Conservation (phyloP, 1,140 invertebrate genomes). For the Propsilocerus akamusi region DNA sequence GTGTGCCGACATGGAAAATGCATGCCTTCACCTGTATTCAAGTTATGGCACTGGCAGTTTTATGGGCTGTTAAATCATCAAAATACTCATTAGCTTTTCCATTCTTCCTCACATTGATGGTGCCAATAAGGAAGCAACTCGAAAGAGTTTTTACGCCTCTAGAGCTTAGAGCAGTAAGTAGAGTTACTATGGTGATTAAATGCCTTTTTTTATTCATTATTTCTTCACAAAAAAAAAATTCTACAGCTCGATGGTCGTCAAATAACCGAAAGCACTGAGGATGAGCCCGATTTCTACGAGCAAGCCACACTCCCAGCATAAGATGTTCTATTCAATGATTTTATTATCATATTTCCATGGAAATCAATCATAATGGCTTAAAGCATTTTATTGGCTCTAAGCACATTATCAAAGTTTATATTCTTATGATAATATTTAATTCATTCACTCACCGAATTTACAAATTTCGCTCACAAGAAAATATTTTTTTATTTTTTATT, state of each 20-base stretch:
- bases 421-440: background rate
- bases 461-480: background rate
- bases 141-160: conserved; percentile 47
- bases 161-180: conserved; percentile 57
- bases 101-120: conserved; percentile 74
- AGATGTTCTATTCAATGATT: conserved; percentile 6
- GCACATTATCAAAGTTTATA: background rate
- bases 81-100: conserved; percentile 64
- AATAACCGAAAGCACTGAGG: conserved; percentile 45
- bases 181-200: background rate
- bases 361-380: background rate
- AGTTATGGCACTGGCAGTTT: conserved; percentile 43
- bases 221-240: conserved; percentile 4
- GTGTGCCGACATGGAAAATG: conserved; percentile 69
- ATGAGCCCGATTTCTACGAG: conserved; percentile 75
- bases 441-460: background rate
- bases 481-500: background rate
- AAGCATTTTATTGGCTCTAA: background rate
- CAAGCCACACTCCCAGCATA: conserved; percentile 55
- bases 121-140: conserved; percentile 59
- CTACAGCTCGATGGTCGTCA: conserved; percentile 56
- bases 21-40: conserved; percentile 71
- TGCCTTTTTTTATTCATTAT: background rate
- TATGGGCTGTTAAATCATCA: conserved; percentile 76
- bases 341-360: background rate